Evolutionary conservation across 2,888 invertebrate species (phyloP), one percentile per base, ranked within the genome.

Genomic region (Eubasilissa splendida): DNA sequence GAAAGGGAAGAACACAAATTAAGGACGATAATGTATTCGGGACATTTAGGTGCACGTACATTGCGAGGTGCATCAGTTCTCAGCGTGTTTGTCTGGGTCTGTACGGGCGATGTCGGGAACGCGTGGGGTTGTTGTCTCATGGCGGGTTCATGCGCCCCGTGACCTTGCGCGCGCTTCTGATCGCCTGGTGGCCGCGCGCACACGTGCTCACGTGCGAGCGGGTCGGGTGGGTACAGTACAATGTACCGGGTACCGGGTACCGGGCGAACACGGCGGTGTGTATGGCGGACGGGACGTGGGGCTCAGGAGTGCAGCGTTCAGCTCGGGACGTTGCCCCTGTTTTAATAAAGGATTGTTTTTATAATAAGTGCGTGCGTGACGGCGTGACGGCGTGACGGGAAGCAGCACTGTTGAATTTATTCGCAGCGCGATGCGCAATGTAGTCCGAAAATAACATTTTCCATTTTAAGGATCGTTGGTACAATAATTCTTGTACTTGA

Each of bases 111-210:
- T 9, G 63, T 52, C n/a, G 53, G 22, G 76, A 76, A 14, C 33
- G 75, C 54, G 65, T 59, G 79, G 79, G 79, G 79, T 79, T 79
- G 79, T 71, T 74, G 79, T 73, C 73, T 58, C 73, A 12, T 52
- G 53, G 12, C 70, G 60, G 63, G 79, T 73, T 79, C 79, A 74
- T 73, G 63, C 74, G 79, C 79, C 79, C 74, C 79, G 79, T 79
- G 79, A 79, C 79, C 79, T 79, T 75, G 74, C 53, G 33, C 52
- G 56, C 65, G 65, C 79, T 79, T 65, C 71, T 79, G 79, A 12
- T 63, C 79, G 68, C 54, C 42, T 42, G 42, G 42, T 42, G 42
- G 42, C 42, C 59, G 56, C 74, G 56, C 56, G 59, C 74, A 58
- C 77, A 77, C 77, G 77, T 77, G 77, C 68, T 9, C 53, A 52